Evolutionary conservation across 2,113 vertebrate genomes (phyloP).

Genomic region (Hyaena hyaena): DNA sequence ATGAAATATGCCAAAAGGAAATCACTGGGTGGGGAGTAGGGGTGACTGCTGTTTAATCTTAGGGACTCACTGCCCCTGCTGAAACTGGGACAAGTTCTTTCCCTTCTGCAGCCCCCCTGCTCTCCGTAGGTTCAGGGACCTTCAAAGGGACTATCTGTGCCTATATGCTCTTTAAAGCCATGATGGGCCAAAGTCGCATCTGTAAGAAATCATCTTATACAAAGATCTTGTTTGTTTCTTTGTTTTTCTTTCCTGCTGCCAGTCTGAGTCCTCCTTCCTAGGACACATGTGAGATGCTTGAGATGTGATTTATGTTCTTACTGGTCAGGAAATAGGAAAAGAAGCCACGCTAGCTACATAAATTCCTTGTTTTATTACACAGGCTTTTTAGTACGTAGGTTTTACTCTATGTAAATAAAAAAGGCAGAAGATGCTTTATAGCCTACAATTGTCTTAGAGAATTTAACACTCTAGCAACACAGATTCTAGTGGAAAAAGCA

Average conservation of each 20-base stretch:
- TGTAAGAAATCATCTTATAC: background rate
- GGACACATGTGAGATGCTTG: background rate
- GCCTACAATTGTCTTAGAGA: background rate
- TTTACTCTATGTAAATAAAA: background rate
- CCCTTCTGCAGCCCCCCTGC: background rate
- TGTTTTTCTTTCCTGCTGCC: background rate
- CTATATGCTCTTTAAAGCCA: background rate
- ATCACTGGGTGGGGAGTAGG: background rate
- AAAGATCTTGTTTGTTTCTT: background rate
- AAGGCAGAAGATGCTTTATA: background rate
- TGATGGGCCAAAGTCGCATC: background rate
- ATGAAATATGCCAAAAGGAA: conserved; percentile 60
- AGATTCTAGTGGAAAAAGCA: conserved; percentile 2
- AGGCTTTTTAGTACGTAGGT: background rate
- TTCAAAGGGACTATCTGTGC: background rate
- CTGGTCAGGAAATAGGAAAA: conserved; percentile 10
- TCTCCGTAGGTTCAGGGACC: background rate
- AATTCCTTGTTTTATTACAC: background rate
- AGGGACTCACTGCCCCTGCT: background rate
- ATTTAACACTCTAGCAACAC: background rate
- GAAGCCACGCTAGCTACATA: background rate
- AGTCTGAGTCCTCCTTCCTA: conserved; percentile 20
- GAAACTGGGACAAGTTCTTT: background rate
- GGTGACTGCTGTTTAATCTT: background rate
- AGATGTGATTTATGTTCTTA: background rate